These are phyloP conservation scores for Heptranchias perlo DNA, from an alignment of 2,113 vertebrate species.

Conservation along the genomic window DNA sequence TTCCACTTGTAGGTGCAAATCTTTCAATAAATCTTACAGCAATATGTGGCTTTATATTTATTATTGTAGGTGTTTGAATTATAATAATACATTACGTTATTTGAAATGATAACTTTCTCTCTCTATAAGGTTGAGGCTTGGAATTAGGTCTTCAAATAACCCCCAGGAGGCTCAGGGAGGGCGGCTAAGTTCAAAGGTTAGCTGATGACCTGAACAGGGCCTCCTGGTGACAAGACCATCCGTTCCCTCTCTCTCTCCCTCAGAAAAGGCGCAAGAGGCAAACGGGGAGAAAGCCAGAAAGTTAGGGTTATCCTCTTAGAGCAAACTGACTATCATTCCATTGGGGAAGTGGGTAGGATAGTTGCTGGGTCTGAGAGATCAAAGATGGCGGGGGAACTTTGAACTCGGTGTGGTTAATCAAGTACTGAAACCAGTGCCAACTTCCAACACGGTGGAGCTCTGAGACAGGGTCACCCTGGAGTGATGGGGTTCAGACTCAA, in stretches of 20 bases:
- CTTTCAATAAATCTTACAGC: neutral
- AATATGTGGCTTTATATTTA: neutral
- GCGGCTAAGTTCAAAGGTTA: neutral
- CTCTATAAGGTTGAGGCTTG: neutral
- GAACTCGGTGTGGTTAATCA: neutral
- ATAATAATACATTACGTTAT: neutral
- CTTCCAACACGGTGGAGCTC: neutral
- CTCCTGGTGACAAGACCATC: neutral
- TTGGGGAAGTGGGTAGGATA: neutral
- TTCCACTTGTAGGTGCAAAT: neutral
- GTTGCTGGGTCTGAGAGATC: neutral
- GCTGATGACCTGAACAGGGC: neutral
- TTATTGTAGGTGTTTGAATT: neutral
- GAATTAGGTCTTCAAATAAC: neutral
- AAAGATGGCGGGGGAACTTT: neutral
- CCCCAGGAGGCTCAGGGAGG: neutral
- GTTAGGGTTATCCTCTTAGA: neutral
- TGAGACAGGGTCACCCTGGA: neutral
- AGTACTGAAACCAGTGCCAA: neutral
- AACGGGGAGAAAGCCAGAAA: neutral
- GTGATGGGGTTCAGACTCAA: neutral
- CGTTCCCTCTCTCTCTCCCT: neutral
- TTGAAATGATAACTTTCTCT: neutral
- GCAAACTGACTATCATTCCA: neutral
- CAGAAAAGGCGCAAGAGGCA: neutral